Evolutionary conservation across 2,113 vertebrate genomes (phyloP), one percentile per base, ranked within the genome.

Genomic region (Cebus imitator): DNA sequence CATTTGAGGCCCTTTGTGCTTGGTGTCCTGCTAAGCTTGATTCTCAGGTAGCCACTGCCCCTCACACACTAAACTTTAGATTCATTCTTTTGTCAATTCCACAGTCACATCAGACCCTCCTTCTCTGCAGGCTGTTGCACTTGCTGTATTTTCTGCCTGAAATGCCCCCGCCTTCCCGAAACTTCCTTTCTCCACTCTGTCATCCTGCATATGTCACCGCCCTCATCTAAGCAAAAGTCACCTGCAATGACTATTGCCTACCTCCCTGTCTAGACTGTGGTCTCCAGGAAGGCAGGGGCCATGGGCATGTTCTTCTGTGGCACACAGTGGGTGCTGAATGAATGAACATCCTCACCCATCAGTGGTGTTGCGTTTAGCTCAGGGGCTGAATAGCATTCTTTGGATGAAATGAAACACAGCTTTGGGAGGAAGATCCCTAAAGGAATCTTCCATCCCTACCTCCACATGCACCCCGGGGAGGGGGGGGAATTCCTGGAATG

Each of bases 351-450:
- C 30, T 92, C 45, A 27, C 52, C 37, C 37, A 45, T 61, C 72
- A 66, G 2, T 43, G 55, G 43, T 21, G 2, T 16, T 79, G 68
- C 12, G 52, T 32, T 66, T 90, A 58, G 32, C 64, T 57, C 48
- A 3, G 75, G 55, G 40, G 70, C 68, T 27, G 76, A 92, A 64
- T 70, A n/a, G 2, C 55, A 48, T 93, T 91, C 93, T 73, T 97
- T 88, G 87, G 97, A 37, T 96, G 96, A 94, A 68, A 70, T 75
- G 73, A 94, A 83, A 92, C n/a, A 95, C 78, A 82, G 78, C 37
- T 91, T 92, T 92, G 30, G 82, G 78, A 92, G 43, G 37, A 87
- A 61, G 57, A n/a, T 32, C 37, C 18, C 50, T 45, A 64, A 37
- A 45, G 25, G 43, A 16, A 61, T 6, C 78, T 80, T 55, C 27